Conservation (phyloP, 2,797 vertebrate genomes). For the Scolopax rusticola region DNA sequence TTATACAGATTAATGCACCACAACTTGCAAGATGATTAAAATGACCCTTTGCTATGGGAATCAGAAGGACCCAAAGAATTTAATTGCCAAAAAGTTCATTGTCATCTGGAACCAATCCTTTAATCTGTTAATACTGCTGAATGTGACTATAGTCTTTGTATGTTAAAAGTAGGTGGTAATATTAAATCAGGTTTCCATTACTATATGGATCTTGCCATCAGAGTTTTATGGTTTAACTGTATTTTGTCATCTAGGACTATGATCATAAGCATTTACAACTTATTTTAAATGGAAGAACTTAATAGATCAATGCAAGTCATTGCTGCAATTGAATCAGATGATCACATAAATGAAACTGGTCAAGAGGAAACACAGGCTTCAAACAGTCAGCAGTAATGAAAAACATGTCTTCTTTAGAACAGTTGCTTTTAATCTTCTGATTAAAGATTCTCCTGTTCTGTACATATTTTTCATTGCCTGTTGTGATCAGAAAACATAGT, state of each 20-base stretch:
- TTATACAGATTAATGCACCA: constrained; percentile 81
- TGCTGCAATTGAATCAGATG: not conserved
- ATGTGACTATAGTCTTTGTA: constrained; percentile 29
- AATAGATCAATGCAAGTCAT: constrained; percentile 16
- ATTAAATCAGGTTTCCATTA: constrained; percentile 42
- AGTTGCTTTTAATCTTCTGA: not conserved
- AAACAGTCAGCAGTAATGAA: not conserved
- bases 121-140: constrained; percentile 62
- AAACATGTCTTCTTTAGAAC: constrained; percentile 1
- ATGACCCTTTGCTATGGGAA: constrained; percentile 78
- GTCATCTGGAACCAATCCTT: constrained; percentile 67
- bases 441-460: not conserved
- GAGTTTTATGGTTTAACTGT: constrained; percentile 18
- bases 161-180: constrained; percentile 51
- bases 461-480: not conserved
- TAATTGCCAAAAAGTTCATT: constrained; percentile 78
- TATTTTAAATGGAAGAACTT: constrained; percentile 12
- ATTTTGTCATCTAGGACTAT: constrained; percentile 3
- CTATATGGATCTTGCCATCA: constrained; percentile 22
- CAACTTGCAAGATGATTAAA: constrained; percentile 81
- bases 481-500: not conserved
- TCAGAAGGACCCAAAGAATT: constrained; percentile 66
- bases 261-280: not conserved
- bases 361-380: not conserved
- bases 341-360: not conserved